Evolutionary conservation across 2,797 vertebrate species (phyloP).

Genomic region (Simalia tracyae): DNA sequence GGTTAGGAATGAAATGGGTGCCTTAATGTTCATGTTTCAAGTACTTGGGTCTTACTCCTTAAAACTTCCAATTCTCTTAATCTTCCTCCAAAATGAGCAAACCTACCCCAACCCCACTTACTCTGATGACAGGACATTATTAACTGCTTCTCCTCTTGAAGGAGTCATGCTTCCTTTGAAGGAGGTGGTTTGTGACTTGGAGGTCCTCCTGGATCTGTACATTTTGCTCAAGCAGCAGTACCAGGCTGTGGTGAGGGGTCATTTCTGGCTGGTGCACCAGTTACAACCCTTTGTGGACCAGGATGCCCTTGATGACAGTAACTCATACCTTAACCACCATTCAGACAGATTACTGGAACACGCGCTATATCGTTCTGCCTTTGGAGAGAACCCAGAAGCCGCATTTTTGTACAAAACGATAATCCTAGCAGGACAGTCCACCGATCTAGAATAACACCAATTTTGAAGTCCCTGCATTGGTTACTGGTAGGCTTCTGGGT

Average conservation of each 20-base stretch:
- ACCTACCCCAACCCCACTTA: neutral
- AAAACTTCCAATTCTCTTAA: neutral
- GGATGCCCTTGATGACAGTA: neutral
- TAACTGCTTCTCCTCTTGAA: neutral
- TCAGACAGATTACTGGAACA: neutral
- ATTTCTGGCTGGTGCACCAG: neutral
- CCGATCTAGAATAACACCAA: neutral
- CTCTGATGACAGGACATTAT: neutral
- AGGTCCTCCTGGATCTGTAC: too few relatives aligned
- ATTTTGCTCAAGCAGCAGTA: neutral
- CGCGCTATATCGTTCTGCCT: neutral
- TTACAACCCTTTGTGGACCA: neutral
- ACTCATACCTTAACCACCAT: neutral
- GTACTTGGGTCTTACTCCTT: neutral
- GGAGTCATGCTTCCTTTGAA: neutral
- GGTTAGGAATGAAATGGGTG: neutral
- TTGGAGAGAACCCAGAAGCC: neutral
- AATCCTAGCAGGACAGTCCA: neutral
- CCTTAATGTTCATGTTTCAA: neutral
- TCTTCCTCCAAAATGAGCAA: neutral
- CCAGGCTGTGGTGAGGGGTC: neutral
- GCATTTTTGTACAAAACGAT: neutral
- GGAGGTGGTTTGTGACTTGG: neutral
- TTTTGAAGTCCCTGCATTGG: neutral
- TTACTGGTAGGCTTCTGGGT: neutral